Evolutionary conservation across 1,140 invertebrate species (phyloP), one percentile per base, ranked within the genome.

Genomic region (Asbolus verrucosus): DNA sequence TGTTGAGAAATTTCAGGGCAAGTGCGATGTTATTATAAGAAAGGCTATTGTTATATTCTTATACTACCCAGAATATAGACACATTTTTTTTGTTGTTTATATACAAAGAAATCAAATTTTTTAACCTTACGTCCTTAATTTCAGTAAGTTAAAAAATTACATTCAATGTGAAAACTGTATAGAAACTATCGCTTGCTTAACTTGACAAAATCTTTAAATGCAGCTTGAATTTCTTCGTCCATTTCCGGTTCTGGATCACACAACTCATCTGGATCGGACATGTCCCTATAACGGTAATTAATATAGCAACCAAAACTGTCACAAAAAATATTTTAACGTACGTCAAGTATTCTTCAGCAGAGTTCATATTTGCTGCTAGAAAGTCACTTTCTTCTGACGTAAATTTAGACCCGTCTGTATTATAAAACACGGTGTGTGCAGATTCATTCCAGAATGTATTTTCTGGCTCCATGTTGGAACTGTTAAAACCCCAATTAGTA

Each of bases 201-300:
- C 74, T 78, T 77, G n/a, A 83, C 78, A 73, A 85, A 85, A 70
- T 84, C 81, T 72, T 82, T 80, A 71, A 83, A 85, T 60, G 83
- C 84, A 46, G 76, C 81, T 75, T 83, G 82, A 67, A 84, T 83
- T 71, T 85, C 84, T 74, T 84, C 82, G 67, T 84, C 83, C 84
- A 85, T 85, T 80, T 85, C 84, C 1, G 83, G 83, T 71, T 81
- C 79, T 1, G 83, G 77, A 74, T 85, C 82, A 67, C 72, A 81
- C 8, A 83, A 70, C 16, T 74, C 78, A 68, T 84, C 83, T 46
- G 83, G 81, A 76, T 81, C 80, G n/a, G 75, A 73, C 24, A 60
- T 69, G 41, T 82, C 76, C 46, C 79, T 82, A n/a, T n/a, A n/a
- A n/a, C n/a, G n/a, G n/a, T n/a, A n/a, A n/a, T n/a, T n/a, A n/a